A percentile compares a stretch with the other conserved stretches of the same genome.
Evolutionary conservation across 2,797 vertebrate genomes (phyloP).

Genomic region (Cetoscarus ocellatus): DNA sequence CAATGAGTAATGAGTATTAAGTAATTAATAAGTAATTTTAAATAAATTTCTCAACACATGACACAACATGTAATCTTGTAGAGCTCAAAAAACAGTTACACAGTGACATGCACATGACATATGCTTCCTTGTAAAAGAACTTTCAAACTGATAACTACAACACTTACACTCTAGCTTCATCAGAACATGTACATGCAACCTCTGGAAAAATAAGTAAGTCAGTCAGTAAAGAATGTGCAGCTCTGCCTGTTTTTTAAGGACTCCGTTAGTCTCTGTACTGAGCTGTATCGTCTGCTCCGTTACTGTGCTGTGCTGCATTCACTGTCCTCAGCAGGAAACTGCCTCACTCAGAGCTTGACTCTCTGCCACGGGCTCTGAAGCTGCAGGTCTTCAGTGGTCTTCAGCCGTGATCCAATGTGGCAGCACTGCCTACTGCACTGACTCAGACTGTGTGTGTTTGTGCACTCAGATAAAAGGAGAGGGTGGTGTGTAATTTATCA

Average conservation of each 20-base stretch:
- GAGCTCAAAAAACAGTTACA: no score
- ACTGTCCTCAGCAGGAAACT: conserved; percentile 55
- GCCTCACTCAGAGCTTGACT: conserved; percentile 18
- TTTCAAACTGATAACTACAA: no score
- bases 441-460: conserved; percentile 23
- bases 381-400: conserved; percentile 49
- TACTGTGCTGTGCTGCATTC: conserved; percentile 33
- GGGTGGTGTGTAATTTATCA: conserved; percentile 2
- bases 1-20: no score
- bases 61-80: no score
- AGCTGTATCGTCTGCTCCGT: conserved; percentile 44
- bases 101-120: no score
- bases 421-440: conserved; percentile 43
- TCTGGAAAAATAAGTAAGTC: no score
- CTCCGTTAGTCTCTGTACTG: conserved; percentile 18
- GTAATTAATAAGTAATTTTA: no score
- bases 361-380: conserved; percentile 27
- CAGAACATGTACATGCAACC: no score
- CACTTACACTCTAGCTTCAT: no score
- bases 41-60: no score
- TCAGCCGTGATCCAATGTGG: conserved; percentile 51
- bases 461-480: background rate
- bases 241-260: conserved; percentile 36
- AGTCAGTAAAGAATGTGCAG: conserved; percentile 53
- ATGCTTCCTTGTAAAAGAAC: no score